These are phyloP conservation scores for Gambusia affinis DNA, from an alignment of 2,113 vertebrate species.

Conservation along the genomic window DNA sequence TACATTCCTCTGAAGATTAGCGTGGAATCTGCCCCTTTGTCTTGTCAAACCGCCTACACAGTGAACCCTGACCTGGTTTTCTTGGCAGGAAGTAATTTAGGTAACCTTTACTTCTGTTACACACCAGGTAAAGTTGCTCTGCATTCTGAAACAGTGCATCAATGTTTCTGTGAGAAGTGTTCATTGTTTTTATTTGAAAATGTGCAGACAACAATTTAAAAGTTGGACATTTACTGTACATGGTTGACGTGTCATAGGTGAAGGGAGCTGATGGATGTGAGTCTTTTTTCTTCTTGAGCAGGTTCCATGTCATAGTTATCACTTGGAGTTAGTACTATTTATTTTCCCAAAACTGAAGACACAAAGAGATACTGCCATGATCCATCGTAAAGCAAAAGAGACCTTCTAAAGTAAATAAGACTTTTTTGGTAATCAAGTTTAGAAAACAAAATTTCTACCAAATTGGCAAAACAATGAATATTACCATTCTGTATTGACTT, in stretches of 20 bases:
- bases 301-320: background rate
- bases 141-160: background rate
- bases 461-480: background rate
- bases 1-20: slow-evolving; percentile 62
- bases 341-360: background rate
- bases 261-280: background rate
- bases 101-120: background rate
- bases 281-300: background rate
- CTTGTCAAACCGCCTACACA: slow-evolving; percentile 54
- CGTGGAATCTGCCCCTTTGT: slow-evolving; percentile 68
- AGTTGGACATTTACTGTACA: background rate
- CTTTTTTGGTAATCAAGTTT: background rate
- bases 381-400: too few relatives aligned
- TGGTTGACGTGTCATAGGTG: background rate
- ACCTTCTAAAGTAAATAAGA: too few relatives aligned
- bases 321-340: background rate
- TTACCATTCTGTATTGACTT: background rate
- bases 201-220: background rate
- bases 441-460: too few relatives aligned
- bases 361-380: too few relatives aligned
- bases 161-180: too few relatives aligned
- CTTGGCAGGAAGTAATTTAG: slow-evolving; percentile 47
- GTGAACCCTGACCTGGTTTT: slow-evolving; percentile 58
- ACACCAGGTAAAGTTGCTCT: background rate
- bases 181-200: too few relatives aligned